These are phyloP conservation scores for Leuctra nigra DNA, from an alignment of 2,888 invertebrate genomes.

Conservation along the genomic window DNA sequence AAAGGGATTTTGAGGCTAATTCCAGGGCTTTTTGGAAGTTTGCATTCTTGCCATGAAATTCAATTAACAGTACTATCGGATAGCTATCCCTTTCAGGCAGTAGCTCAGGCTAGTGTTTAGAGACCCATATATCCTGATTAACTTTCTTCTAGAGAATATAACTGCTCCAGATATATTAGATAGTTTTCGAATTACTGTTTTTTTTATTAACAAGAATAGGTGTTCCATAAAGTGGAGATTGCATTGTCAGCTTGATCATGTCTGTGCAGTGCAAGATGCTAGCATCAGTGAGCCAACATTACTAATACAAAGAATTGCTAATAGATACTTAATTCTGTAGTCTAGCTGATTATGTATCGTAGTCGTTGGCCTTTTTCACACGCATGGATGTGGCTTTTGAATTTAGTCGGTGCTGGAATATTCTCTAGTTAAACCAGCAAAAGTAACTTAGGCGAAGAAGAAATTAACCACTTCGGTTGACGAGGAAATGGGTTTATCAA, in stretches of 20 bases:
- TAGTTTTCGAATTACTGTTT: constrained; percentile 20
- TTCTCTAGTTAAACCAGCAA: no score
- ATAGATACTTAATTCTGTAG: not conserved
- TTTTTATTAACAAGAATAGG: constrained; percentile 26
- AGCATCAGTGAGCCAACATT: not conserved
- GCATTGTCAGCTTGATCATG: not conserved
- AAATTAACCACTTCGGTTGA: no score
- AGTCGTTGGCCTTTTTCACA: no score
- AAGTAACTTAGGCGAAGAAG: no score
- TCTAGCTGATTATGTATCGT: not conserved
- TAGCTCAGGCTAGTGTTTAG: no score
- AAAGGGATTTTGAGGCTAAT: constrained; percentile 5
- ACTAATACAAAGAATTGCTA: no score
- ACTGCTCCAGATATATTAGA: constrained; percentile 26
- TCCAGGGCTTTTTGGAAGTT: not conserved
- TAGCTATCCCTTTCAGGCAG: constrained; percentile 22
- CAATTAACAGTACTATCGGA: no score
- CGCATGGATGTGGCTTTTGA: no score
- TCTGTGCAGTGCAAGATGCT: not conserved
- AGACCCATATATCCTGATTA: no score
- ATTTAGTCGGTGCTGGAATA: no score
- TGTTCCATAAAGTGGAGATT: constrained; percentile 29
- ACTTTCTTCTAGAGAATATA: no score
- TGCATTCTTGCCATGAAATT: not conserved
- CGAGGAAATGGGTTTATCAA: no score